These are phyloP conservation scores for Adela reaumurella DNA, from an alignment of 2,888 invertebrate genomes.

Conservation along the genomic window DNA sequence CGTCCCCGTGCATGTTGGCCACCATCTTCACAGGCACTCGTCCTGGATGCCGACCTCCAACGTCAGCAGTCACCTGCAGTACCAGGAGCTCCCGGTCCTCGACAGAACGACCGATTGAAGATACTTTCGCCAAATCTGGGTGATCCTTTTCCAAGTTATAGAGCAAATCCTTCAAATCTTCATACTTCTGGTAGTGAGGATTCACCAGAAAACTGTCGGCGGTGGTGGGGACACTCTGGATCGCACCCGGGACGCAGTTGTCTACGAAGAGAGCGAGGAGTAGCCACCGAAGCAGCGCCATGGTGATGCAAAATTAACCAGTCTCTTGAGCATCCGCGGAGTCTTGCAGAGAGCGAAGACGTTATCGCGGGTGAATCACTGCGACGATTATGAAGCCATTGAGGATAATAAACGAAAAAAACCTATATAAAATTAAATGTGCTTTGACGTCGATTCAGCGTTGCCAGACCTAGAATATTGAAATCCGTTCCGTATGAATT, in stretches of 20 bases:
- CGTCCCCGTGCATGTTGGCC: constrained; percentile 97
- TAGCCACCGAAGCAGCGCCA: not conserved
- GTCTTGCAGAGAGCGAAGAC: no score
- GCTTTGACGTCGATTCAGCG: no score
- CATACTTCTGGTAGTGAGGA: constrained; percentile 67
- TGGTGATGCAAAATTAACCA: not conserved
- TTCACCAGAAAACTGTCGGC: constrained; percentile 53
- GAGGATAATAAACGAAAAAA: no score
- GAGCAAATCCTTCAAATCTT: constrained; percentile 64
- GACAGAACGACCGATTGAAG: constrained; percentile 80
- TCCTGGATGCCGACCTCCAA: constrained; percentile 45
- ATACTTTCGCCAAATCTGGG: constrained; percentile 66
- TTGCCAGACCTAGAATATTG: no score
- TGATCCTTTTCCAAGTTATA: constrained; percentile 59
- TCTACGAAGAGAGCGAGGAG: not conserved
- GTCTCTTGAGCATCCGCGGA: not conserved
- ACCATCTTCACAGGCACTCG: constrained; percentile 93
- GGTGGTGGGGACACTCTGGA: not conserved
- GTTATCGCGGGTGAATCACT: no score
- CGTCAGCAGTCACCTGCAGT: constrained; percentile 75
- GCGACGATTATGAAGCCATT: not conserved
- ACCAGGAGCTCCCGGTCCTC: constrained; percentile 78
- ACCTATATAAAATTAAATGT: no score
- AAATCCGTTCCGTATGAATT: no score
- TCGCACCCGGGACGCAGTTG: not conserved